Evolutionary conservation across 1,140 invertebrate species (phyloP).

Genomic region (Drosophila ogumai): DNA sequence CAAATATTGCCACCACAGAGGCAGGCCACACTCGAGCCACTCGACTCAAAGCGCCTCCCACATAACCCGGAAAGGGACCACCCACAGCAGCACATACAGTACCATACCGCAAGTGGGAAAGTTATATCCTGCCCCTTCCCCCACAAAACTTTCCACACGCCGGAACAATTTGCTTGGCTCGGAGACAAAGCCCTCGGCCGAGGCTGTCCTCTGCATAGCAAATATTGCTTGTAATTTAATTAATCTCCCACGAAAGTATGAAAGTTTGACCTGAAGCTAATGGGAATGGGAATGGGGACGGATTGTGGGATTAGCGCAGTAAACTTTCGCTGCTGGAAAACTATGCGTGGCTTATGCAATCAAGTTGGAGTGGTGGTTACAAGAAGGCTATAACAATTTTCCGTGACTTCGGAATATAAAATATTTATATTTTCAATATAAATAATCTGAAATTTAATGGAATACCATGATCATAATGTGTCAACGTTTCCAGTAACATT

Average conservation of each 20-base stretch:
- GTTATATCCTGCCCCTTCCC: constrained; percentile 1
- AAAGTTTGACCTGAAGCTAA: constrained; percentile 41
- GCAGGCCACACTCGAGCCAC: constrained; percentile 7
- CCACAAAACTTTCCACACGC: constrained; percentile 29
- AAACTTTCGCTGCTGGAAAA: constrained; percentile 13
- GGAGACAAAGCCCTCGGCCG: constrained; percentile 37
- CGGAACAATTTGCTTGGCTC: constrained; percentile 51
- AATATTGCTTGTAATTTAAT: constrained; percentile 73
- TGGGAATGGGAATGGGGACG: constrained; percentile 2
- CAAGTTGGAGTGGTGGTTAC: not conserved
- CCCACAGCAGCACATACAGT: not conserved
- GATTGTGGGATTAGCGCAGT: constrained; percentile 12
- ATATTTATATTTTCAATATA: not conserved
- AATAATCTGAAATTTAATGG: not conserved
- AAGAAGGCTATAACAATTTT: not conserved
- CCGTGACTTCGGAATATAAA: not conserved
- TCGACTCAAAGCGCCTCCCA: constrained; percentile 5
- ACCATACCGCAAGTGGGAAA: constrained; percentile 30
- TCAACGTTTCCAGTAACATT: not conserved
- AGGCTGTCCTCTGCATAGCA: constrained; percentile 41
- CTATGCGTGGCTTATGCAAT: constrained; percentile 11
- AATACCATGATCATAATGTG: not conserved
- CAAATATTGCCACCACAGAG: constrained; percentile 35
- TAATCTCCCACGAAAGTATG: constrained; percentile 59
- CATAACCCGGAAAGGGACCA: not conserved